Evolutionary conservation across 2,113 vertebrate genomes (phyloP).

Genomic region (Erpornis zantholeuca): DNA sequence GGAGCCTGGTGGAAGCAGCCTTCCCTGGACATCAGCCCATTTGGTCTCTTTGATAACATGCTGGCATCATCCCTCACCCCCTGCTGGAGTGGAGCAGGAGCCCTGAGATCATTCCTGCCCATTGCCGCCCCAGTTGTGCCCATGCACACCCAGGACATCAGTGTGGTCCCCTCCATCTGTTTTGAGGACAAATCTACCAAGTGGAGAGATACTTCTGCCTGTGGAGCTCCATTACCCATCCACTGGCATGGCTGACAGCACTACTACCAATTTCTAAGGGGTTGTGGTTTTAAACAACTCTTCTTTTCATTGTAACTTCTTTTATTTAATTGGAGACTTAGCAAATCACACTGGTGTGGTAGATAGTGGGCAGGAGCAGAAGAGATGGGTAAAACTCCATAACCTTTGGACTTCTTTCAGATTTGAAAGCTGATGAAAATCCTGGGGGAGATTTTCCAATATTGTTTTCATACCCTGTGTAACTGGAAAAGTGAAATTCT

Average conservation of each 20-base stretch:
- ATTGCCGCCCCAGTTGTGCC: fast-evolving
- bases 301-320: conserved; percentile 11
- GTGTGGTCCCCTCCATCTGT: not conserved
- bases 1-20: not conserved
- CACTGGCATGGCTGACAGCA: not conserved
- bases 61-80: not conserved
- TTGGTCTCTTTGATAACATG: fast-evolving
- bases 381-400: not conserved
- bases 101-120: not conserved
- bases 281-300: not conserved
- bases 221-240: fast-evolving
- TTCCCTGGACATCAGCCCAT: not conserved
- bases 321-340: not conserved
- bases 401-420: not conserved
- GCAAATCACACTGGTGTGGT: not conserved
- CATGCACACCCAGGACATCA: fast-evolving
- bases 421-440: not conserved
- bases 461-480: not conserved
- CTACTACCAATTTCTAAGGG: not conserved
- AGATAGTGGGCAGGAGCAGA: not conserved
- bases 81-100: not conserved
- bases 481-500: conserved; percentile 50
- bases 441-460: not conserved
- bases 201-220: fast-evolving
- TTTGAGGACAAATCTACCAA: not conserved